Base-by-base conservation (phyloP, 1,140 invertebrate species). In the Danaus plexippus region DNA sequence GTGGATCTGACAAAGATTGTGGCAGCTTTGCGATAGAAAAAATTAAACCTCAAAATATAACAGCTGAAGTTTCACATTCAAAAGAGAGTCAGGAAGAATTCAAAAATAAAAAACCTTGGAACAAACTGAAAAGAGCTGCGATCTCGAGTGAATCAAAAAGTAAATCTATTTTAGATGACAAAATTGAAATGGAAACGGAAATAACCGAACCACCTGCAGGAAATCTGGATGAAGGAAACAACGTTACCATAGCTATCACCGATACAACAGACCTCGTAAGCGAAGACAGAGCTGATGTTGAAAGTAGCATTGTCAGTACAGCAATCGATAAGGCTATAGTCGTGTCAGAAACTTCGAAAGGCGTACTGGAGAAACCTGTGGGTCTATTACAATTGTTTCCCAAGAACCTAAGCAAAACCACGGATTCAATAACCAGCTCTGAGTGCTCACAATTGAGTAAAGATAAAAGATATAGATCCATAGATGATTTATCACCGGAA, bases 401-500 rank as follows among this genome's bases (percentile, higher is more conserved):
- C 47, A 85, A 80, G 42, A 78, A 73, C 22, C 22, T 32, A 7
- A 32, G 22, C 22, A 32, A 32, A 32, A 32, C 22, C 22, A 32
- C 22, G 5, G 22, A 32, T 32, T 32, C 22, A 32, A 32, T 32
- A 32, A 32, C 22, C 22, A 32, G 22, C 22, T 32, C 22, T 32
- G 22, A 32, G 7, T 32, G 22, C 22, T 3, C 22, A 32, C 22
- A 79, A 47, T 51, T 84, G 43, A 74, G 75, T 43, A 88, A 73
- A 70, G 87, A 87, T 0, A 93, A 93, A 78, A 90, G 89, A 76
- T 95, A 95, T 73, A 89, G 89, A 48, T 95, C 94, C 9, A 92
- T 96, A 5, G 94, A 95, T 69, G 94, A 96, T 75, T 79, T 96
- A 10, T 95, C 94, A n/a, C 94, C 94, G 0, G 94, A 96, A 73